These are phyloP conservation scores for Dreissena polymorpha DNA, from an alignment of 1,140 invertebrate genomes.

Conservation along the genomic window DNA sequence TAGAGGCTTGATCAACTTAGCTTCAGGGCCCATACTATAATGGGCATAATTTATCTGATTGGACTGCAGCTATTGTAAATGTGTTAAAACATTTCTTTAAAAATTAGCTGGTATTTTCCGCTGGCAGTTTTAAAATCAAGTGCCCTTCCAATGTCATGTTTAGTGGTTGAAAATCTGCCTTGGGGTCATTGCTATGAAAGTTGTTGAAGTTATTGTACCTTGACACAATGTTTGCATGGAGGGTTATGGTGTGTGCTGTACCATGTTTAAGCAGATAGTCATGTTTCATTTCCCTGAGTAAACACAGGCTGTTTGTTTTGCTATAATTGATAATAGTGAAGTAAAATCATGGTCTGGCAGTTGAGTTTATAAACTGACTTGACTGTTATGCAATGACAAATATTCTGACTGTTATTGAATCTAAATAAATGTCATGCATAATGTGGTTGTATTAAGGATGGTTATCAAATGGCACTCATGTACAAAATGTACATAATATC, in stretches of 20 bases:
- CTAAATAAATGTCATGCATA: too few relatives aligned
- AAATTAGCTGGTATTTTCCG: constrained; percentile 41
- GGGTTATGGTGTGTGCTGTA: constrained; percentile 38
- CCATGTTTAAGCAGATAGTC: constrained; percentile 23
- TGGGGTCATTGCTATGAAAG: constrained; percentile 35
- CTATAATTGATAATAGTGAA: too few relatives aligned
- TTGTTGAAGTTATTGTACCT: constrained; percentile 13
- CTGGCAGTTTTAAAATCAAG: constrained; percentile 32
- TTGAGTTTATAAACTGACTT: too few relatives aligned
- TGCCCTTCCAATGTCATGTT: constrained; percentile 23
- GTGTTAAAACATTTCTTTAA: constrained; percentile 34
- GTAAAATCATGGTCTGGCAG: too few relatives aligned
- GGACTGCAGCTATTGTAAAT: constrained; percentile 27
- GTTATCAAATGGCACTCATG: too few relatives aligned
- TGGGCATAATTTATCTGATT: constrained; percentile 54
- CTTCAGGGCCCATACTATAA: constrained; percentile 41
- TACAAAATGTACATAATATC: too few relatives aligned
- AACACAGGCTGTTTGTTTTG: background rate
- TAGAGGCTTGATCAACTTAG: too few relatives aligned
- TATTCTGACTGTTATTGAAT: too few relatives aligned
- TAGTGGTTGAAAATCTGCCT: constrained; percentile 41
- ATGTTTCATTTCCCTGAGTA: constrained; percentile 44
- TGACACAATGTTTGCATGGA: constrained; percentile 25
- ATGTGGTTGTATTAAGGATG: too few relatives aligned
- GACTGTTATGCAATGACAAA: too few relatives aligned